Conservation (phyloP, 35 echinoderm and acorn worm species). For the Heliocidaris tuberculata region DNA sequence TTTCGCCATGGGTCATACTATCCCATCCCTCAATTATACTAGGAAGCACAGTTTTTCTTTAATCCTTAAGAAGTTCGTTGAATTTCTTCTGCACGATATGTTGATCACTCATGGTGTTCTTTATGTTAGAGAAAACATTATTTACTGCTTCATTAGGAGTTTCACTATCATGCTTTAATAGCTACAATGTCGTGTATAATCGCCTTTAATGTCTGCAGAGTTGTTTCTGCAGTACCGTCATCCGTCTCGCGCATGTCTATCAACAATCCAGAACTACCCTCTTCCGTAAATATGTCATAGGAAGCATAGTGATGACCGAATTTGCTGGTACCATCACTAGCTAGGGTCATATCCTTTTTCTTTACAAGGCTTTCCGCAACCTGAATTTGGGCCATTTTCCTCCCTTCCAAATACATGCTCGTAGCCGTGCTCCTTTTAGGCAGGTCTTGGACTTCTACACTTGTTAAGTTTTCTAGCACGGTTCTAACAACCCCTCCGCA, state of each 20-base stretch:
- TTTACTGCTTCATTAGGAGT: slow-evolving; percentile 29
- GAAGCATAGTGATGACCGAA: slow-evolving; percentile 67
- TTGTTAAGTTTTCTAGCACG: slow-evolving; percentile 6
- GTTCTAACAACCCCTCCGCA: slow-evolving; percentile 14
- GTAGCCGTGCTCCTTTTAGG: slow-evolving; percentile 29
- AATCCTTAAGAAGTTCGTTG: slow-evolving; percentile 62
- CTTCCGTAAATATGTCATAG: slow-evolving; percentile 50
- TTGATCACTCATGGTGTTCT: slow-evolving; percentile 74
- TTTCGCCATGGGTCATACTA: slow-evolving; percentile 38
- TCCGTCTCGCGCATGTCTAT: slow-evolving; percentile 64
- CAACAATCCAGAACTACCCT: slow-evolving; percentile 30
- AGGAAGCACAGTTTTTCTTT: slow-evolving; percentile 50
- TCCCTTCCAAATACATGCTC: slow-evolving; percentile 39
- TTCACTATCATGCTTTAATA: neutral
- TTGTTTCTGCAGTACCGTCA: slow-evolving; percentile 49
- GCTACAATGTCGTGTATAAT: slow-evolving; percentile 43
- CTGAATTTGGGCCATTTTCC: slow-evolving; percentile 49
- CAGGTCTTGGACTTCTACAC: neutral
- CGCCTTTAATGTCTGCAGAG: slow-evolving; percentile 56
- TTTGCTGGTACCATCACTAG: slow-evolving; percentile 64
- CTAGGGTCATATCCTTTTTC: slow-evolving; percentile 40
- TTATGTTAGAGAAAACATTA: slow-evolving; percentile 48
- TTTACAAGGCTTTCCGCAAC: neutral
- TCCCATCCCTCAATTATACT: slow-evolving; percentile 58
- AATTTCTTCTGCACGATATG: slow-evolving; percentile 72